A percentile compares a stretch with the other conserved stretches of the same genome.
phyloP scores from a whole-genome alignment of 1,140 invertebrate species.

The Schlechtendalia chinensis region DNA sequence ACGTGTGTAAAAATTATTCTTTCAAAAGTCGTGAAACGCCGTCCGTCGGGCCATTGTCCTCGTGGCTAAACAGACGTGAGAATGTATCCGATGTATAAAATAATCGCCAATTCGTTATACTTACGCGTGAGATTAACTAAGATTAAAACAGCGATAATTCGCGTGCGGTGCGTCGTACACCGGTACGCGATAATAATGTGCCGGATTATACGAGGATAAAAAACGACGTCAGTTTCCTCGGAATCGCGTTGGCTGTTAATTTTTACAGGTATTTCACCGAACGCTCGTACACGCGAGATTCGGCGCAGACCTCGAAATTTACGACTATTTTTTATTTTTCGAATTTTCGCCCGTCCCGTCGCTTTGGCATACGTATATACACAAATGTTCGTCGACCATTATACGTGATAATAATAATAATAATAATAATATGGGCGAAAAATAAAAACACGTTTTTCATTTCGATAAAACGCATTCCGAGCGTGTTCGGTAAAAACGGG shows the following conservation, averaged over 20 bases:
- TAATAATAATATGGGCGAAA: no score
- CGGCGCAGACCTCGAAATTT: constrained; percentile 13
- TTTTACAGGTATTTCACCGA: background rate
- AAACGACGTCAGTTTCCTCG: background rate
- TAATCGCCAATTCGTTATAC: no score
- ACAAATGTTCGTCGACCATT: no score
- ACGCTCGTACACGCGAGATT: background rate
- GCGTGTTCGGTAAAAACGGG: background rate
- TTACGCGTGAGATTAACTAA: background rate
- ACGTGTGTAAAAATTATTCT: background rate
- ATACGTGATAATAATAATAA: no score
- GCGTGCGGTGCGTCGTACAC: no score
- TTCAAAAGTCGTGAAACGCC: background rate
- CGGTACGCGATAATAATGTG: background rate
- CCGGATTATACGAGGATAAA: background rate
- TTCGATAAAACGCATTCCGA: no score
- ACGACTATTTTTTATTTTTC: no score
- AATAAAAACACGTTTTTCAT: background rate
- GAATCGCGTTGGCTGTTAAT: background rate
- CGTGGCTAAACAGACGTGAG: background rate
- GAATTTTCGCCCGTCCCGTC: background rate
- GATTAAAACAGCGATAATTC: background rate
- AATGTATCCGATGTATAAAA: no score
- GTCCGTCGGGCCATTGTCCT: background rate
- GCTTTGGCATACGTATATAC: background rate